Base-by-base conservation (phyloP, 2,888 invertebrate genomes). In the Leptinotarsa haldemani region DNA sequence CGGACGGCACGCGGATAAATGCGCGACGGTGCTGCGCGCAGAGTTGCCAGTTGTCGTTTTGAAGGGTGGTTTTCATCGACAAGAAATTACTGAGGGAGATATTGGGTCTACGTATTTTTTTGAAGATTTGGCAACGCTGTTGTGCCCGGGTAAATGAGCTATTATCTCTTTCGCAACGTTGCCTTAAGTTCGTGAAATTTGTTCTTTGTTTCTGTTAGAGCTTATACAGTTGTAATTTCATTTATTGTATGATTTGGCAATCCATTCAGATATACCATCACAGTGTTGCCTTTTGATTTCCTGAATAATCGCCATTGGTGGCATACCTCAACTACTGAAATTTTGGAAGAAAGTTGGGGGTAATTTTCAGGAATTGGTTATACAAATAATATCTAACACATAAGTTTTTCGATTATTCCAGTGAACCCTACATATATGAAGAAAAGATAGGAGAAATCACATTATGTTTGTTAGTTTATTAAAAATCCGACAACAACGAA, bases 1-100 rank as follows among this genome's bases (percentile, higher is more conserved):
- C 69, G 72, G 71, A 61, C 70, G 73, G 77, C 77, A 77, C 77
- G 77, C 72, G 77, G 77, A 71, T 50, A 50, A 22, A 68, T 58
- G 65, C 65, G 52, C 46, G 22, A 20, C 67, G 40, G 53, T 25
- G 30, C 53, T 67, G 13, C 50, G n/a, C 52, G 40, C 68, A 46
- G 12, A 15, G 58, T 68, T 68, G 68, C 56, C 68, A 56, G n/a
- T n/a, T 66, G 50, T 66, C 48, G 20, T 22, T 65, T 46, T 25
- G 58, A 58, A 20, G 47, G 47, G 22, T n/a, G 16, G 65, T 18
- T 20, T 4, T 13, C 5, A 58, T 40, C 40, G 25, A 25, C 12
- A 22, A 58, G 4, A 58, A 58, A 22, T 12, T 16, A 5, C 13
- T 3, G 25, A 22, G 22, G 18, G 13, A 58, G 4, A 3, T 58